These are phyloP conservation scores for Tiliqua scincoides DNA, from an alignment of 2,113 vertebrate species.

Conservation along the genomic window DNA sequence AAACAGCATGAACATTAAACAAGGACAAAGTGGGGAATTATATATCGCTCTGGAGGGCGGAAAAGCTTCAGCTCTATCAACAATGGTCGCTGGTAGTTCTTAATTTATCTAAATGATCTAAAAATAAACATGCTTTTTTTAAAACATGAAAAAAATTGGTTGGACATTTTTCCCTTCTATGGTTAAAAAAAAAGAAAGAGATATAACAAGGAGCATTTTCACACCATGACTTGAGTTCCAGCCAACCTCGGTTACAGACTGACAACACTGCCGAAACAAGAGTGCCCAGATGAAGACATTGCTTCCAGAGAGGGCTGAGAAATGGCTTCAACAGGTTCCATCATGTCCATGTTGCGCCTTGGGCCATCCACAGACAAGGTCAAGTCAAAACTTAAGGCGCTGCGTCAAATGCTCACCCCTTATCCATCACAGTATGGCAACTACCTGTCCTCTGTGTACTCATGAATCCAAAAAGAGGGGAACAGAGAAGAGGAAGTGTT, in stretches of 20 bases:
- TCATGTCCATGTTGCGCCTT: too few relatives aligned
- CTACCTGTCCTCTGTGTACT: too few relatives aligned
- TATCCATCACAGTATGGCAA: too few relatives aligned
- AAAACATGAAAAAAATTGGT: conserved; percentile 17
- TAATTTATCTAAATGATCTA: conserved; percentile 49
- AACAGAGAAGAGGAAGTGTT: too few relatives aligned
- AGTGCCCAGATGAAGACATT: not conserved
- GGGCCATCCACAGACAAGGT: not conserved
- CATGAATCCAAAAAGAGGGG: too few relatives aligned
- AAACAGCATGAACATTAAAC: conserved; percentile 31
- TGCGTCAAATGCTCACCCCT: too few relatives aligned
- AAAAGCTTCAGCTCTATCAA: conserved; percentile 53
- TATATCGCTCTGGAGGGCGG: not conserved
- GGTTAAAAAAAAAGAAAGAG: too few relatives aligned
- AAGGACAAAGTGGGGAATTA: not conserved
- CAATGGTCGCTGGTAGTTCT: conserved; percentile 48
- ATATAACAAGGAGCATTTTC: not conserved
- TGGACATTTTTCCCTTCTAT: too few relatives aligned
- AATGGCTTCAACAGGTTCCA: not conserved
- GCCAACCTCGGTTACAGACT: not conserved
- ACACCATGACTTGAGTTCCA: not conserved
- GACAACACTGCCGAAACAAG: not conserved
- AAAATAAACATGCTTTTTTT: conserved; percentile 38
- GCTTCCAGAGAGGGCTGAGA: too few relatives aligned
- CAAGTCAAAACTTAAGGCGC: too few relatives aligned